Evolutionary conservation across 2,113 vertebrate genomes (phyloP), one percentile per base, ranked within the genome.

Genomic region (Blennius ocellaris): DNA sequence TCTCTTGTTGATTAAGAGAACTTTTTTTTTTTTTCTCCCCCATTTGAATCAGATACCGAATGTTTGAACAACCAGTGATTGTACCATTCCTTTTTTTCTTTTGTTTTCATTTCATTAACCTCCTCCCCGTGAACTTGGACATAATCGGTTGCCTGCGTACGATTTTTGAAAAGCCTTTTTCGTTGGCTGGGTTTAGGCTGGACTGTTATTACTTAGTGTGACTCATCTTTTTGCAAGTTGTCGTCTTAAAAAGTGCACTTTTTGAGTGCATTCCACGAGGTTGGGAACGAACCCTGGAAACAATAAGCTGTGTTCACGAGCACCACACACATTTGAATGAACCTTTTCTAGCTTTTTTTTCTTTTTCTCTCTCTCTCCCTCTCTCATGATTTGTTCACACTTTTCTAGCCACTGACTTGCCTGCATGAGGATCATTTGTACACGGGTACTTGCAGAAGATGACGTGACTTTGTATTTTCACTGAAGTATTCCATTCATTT

Each of bases 231-330:
- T 68, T 14, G 47, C 57, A 74, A 75, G 69, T 78, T 41, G 39
- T 83, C 7, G 53, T 85, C 71, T 71, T 83, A 30, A 30, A 78
- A 93, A 92, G 90, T 93, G 92, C 92, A 93, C 92, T 94, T 93
- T 90, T 88, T 81, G 85, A 80, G 30, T 21, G 45, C 75, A 74
- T 71, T 66, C 44, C 57, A 59, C 17, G 39, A 73, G 58, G 68
- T 67, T 60, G 57, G 52, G 52, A 80, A 79, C 11, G 60, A 74
- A 80, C 59, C 70, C 71, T 72, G 69, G 68, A 78, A 74, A 67
- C 21, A 4, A 70, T 36, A 76, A 59, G 79, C 11, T 57, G 66
- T 78, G 61, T 79, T 81, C 52, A 41, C 66, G 59, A 80, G 53
- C 61, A 60, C 66, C 60, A 58, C 58, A 73, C 60, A 41, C 15